Conservation (phyloP, 30 jellyfish, hydroid and myxozoan species). For the Haliclystus octoradiatus region DNA sequence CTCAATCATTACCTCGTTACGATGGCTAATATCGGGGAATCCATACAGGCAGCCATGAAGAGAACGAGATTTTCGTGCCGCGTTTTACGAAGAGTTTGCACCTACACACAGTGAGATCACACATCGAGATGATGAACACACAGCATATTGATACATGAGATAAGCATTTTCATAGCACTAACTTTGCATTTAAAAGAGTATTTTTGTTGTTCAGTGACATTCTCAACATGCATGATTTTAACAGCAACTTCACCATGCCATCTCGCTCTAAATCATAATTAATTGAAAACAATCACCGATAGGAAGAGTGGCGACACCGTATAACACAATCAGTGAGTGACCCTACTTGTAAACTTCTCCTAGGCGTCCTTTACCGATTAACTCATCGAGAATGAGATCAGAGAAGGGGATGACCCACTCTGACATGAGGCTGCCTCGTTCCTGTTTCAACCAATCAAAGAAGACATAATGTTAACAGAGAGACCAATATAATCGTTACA, state of each 20-base stretch:
- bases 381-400: slow-evolving; percentile 57
- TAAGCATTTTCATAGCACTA: neutral
- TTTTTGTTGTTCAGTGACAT: slow-evolving; percentile 66
- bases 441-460: no score
- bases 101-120: neutral
- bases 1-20: slow-evolving; percentile 47
- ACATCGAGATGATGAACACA: neutral
- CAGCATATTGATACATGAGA: neutral
- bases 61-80: slow-evolving; percentile 39
- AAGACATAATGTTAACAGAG: no score
- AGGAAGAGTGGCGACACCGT: neutral
- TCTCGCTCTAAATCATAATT: slow-evolving; percentile 62
- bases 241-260: slow-evolving; percentile 95
- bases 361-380: slow-evolving; percentile 73
- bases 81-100: neutral
- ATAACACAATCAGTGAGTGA: neutral
- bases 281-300: neutral
- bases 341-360: slow-evolving; percentile 80
- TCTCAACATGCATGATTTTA: slow-evolving; percentile 59
- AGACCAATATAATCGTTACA: no score
- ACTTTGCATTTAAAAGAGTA: slow-evolving; percentile 75
- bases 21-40: slow-evolving; percentile 80
- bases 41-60: slow-evolving; percentile 95
- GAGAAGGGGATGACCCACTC: slow-evolving; percentile 85
- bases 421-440: slow-evolving; percentile 91